These are phyloP conservation scores for Apistogramma diplotaenia DNA, from an alignment of 2,113 vertebrate genomes.

Conservation along the genomic window DNA sequence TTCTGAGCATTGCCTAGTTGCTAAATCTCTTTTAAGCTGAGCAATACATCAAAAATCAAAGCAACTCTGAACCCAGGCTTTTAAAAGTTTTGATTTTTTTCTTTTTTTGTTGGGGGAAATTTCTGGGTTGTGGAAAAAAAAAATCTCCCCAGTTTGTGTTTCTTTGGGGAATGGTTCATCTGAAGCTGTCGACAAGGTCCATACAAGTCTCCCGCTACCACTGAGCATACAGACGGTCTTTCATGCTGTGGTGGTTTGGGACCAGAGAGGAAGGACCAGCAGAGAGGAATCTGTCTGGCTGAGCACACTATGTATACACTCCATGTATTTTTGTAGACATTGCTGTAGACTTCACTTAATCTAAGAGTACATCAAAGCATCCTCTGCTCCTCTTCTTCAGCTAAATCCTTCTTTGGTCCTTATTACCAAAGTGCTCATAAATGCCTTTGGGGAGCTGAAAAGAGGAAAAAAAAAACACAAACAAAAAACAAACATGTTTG, in stretches of 20 bases:
- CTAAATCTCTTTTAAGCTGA: slow-evolving; percentile 62
- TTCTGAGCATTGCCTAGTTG: slow-evolving; percentile 52
- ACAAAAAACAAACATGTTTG: slow-evolving; percentile 81
- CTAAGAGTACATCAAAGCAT: slow-evolving; percentile 83
- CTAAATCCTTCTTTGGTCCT: slow-evolving; percentile 76
- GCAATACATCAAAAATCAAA: slow-evolving; percentile 49
- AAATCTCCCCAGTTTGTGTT: slow-evolving; percentile 55
- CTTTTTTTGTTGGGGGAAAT: slow-evolving; percentile 38
- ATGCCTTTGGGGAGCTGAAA: slow-evolving; percentile 70
- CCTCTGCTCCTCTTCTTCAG: slow-evolving; percentile 64
- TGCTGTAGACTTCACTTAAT: slow-evolving; percentile 75
- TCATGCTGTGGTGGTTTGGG: slow-evolving; percentile 72
- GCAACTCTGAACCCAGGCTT: slow-evolving; percentile 46
- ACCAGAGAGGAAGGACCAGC: slow-evolving; percentile 64
- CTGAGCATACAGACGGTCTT: slow-evolving; percentile 61
- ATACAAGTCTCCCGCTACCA: slow-evolving; percentile 69
- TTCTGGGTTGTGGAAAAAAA: slow-evolving; percentile 44
- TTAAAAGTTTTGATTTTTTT: slow-evolving; percentile 62
- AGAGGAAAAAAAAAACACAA: slow-evolving; percentile 60
- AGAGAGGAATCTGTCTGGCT: slow-evolving; percentile 57
- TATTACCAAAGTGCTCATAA: slow-evolving; percentile 81
- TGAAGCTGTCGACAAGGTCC: slow-evolving; percentile 74
- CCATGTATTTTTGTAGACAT: slow-evolving; percentile 77
- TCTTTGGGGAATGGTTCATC: slow-evolving; percentile 73
- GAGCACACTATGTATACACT: slow-evolving; percentile 53